A percentile compares a stretch with the other conserved stretches of the same genome.
These are phyloP conservation scores for Capromys pilorides DNA, from an alignment of 2,797 vertebrate species.

Conservation along the genomic window DNA sequence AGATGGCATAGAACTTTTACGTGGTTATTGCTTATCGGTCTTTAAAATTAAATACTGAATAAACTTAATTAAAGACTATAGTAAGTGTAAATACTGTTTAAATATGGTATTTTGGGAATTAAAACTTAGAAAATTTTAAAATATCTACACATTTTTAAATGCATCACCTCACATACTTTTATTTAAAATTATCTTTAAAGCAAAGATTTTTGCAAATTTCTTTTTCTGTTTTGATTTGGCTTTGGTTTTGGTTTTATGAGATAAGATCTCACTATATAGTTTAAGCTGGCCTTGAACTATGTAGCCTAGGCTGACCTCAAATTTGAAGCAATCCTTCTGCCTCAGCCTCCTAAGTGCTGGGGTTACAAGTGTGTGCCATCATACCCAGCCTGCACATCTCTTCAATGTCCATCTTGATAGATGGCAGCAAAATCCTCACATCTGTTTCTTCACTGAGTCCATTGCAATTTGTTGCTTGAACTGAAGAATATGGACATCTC, in stretches of 20 bases:
- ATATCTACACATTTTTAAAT: constrained; percentile 9
- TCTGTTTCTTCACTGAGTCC: background rate
- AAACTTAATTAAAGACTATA: background rate
- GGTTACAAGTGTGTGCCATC: background rate
- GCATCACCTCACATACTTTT: constrained; percentile 31
- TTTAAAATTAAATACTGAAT: background rate
- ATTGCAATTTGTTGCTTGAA: background rate
- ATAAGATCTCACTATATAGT: background rate
- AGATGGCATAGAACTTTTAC: background rate
- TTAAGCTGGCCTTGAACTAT: background rate
- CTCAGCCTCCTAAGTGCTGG: background rate
- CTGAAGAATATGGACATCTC: background rate
- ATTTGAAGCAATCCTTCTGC: background rate
- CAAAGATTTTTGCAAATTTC: constrained; percentile 16
- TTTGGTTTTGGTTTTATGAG: background rate
- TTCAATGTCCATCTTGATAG: background rate
- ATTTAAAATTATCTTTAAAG: background rate
- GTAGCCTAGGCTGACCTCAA: background rate
- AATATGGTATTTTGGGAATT: background rate
- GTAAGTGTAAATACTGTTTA: background rate
- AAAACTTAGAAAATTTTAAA: constrained; percentile 2
- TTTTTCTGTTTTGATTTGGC: background rate
- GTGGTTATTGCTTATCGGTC: background rate
- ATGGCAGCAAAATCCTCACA: background rate
- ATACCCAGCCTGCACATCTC: background rate